Evolutionary conservation across 2,113 vertebrate species (phyloP).

Genomic region (Zootoca vivipara): DNA sequence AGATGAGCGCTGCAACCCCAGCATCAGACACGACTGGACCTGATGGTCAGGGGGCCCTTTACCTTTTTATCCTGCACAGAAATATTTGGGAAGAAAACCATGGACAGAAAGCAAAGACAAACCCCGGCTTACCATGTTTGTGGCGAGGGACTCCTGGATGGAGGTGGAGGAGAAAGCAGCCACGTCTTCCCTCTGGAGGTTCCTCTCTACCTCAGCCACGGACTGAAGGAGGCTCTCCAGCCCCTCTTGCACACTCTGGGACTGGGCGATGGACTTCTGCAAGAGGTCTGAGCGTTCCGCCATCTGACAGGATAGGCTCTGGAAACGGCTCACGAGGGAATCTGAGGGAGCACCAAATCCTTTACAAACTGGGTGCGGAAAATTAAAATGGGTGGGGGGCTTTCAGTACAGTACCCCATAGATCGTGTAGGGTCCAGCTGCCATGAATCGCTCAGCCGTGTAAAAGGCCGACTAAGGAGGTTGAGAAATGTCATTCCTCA

Average conservation of each 20-base stretch:
- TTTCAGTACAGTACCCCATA: not conserved
- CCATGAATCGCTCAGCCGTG: not conserved
- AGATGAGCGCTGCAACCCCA: no score
- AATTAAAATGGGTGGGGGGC: not conserved
- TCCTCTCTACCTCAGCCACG: conserved; percentile 81
- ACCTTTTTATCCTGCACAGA: no score
- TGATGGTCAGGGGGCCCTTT: no score
- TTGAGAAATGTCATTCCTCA: no score
- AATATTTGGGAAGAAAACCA: not conserved
- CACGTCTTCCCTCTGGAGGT: conserved; percentile 70
- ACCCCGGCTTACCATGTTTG: conserved; percentile 82
- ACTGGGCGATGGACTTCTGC: conserved; percentile 93
- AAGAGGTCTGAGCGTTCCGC: conserved; percentile 86
- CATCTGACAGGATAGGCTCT: conserved; percentile 82
- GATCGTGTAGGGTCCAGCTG: fast-evolving
- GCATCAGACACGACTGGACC: no score
- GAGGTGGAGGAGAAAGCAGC: conserved; percentile 78
- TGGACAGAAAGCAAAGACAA: not conserved
- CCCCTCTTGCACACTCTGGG: conserved; percentile 93
- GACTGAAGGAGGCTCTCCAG: conserved; percentile 87
- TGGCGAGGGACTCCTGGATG: conserved; percentile 88
- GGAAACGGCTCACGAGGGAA: conserved; percentile 83
- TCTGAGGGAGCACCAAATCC: conserved; percentile 70
- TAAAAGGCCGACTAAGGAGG: no score
- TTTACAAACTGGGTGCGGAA: not conserved